Evolutionary conservation across 1,140 invertebrate species (phyloP), one percentile per base, ranked within the genome.

Genomic region (Ctenoplectra terminalis): DNA sequence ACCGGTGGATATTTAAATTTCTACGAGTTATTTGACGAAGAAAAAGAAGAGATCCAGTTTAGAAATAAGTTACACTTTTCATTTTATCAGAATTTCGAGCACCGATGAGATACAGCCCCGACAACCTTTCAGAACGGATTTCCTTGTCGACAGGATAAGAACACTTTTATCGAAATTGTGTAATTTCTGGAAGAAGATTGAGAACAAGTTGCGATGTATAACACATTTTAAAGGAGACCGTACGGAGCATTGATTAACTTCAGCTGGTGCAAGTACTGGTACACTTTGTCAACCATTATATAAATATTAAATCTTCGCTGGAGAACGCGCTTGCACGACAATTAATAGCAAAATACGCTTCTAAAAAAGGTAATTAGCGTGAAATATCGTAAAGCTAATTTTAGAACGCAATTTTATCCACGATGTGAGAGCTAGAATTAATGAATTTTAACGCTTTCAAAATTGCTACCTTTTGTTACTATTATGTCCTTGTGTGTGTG

Each of bases 321-420:
- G 17, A 20, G 6, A 40, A 4, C n/a, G 37, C 4, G 5, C 23
- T n/a, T 40, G 34, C 1, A 5, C 8, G n/a, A n/a, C n/a, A n/a
- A n/a, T n/a, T n/a, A n/a, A n/a, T n/a, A n/a, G 17, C n/a, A 29
- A 40, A 7, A 1, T 6, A 2, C 15, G 17, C 15, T 29, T 20
- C 15, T 17, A 23, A 50, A 13, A 60, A 48, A 48, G 75, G 66
- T 70, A 78, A 60, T 69, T 70, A 77, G n/a, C 23, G 52, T 48
- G 40, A 58, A 69, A 58, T 48, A 34, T 77, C 43, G 29, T 3
- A 17, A 29, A 34, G 0, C 17, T 37, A 69, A 69, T 70, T 50
- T 52, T 8, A 6, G 9, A 26, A 13, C n/a, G n/a, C 8, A 40
- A 43, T 40, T 66, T 43, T n/a, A 43, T 66, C 37, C 61, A 26